A percentile compares a stretch with the other conserved stretches of the same genome.
These are phyloP conservation scores for Strigamia transsilvanica DNA, from an alignment of 2,888 invertebrate species.

Conservation along the genomic window DNA sequence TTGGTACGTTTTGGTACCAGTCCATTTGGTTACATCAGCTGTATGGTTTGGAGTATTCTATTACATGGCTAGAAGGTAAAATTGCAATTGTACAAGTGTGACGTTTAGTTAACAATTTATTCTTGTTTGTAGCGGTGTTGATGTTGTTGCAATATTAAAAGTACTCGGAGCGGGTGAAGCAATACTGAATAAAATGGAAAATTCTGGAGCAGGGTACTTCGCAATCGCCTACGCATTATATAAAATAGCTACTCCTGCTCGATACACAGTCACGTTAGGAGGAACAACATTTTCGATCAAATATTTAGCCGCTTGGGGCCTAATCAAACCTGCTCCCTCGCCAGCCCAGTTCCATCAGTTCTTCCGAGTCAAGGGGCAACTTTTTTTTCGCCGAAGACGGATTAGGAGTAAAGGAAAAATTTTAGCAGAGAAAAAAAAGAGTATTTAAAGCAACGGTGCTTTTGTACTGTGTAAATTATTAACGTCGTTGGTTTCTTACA, in stretches of 20 bases:
- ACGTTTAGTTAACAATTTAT: background rate
- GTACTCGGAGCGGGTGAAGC: slow-evolving; percentile 79
- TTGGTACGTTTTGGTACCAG: slow-evolving; percentile 95
- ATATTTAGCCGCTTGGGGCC: slow-evolving; percentile 79
- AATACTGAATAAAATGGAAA: slow-evolving; percentile 77
- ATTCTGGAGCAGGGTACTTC: slow-evolving; percentile 84
- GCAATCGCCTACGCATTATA: slow-evolving; percentile 92
- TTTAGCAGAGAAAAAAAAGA: background rate
- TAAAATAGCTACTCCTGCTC: slow-evolving; percentile 87
- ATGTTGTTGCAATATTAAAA: slow-evolving; percentile 82
- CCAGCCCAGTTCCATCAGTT: slow-evolving; percentile 72
- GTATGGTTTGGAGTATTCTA: slow-evolving; percentile 91
- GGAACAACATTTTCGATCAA: slow-evolving; percentile 87
- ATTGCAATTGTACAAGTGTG: background rate
- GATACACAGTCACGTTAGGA: slow-evolving; percentile 90
- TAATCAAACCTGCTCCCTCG: slow-evolving; percentile 82
- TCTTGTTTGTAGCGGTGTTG: slow-evolving; percentile 79
- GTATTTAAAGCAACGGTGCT: background rate
- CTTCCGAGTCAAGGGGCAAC: slow-evolving; percentile 67
- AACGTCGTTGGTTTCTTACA: too few relatives aligned
- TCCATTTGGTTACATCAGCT: slow-evolving; percentile 86
- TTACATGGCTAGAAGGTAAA: slow-evolving; percentile 82
- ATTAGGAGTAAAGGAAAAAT: slow-evolving; percentile 1
- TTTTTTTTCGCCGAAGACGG: background rate
- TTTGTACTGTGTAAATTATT: background rate